Percentiles rank a stretch among this genome's conserved stretches.
Evolutionary conservation across 2,888 invertebrate genomes (phyloP).

Genomic region (Bugulina stolonifera): DNA sequence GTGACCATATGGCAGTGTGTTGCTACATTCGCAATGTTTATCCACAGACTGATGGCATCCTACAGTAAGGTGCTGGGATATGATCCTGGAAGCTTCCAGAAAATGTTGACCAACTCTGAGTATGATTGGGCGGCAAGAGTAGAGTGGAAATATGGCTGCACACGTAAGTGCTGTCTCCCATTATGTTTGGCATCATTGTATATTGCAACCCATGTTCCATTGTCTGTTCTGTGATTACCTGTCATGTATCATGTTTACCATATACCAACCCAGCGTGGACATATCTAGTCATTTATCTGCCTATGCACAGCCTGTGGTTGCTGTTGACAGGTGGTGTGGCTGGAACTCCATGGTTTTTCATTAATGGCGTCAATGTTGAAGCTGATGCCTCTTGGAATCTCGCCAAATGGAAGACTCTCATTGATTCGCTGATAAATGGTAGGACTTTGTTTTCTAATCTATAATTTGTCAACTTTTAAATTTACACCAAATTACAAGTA

Average conservation of each 20-base stretch:
- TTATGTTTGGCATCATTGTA: too few relatives aligned
- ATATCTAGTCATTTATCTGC: too few relatives aligned
- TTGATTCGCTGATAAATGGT: slow-evolving; percentile 34
- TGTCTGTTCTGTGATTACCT: too few relatives aligned
- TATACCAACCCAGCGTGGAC: too few relatives aligned
- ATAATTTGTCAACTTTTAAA: too few relatives aligned
- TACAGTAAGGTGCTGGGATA: not conserved
- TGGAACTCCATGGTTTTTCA: slow-evolving; percentile 38
- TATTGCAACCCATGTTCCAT: too few relatives aligned
- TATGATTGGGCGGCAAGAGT: slow-evolving; percentile 33
- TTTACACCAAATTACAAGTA: not conserved
- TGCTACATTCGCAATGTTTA: too few relatives aligned
- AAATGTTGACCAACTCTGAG: not conserved
- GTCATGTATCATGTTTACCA: too few relatives aligned
- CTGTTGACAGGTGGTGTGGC: slow-evolving; percentile 35
- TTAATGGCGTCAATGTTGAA: slow-evolving; percentile 37
- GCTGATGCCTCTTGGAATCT: slow-evolving; percentile 37
- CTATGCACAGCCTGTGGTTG: too few relatives aligned
- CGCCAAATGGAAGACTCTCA: slow-evolving; percentile 35
- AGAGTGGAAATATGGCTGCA: slow-evolving; percentile 39
- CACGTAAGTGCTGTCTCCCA: slow-evolving; percentile 34
- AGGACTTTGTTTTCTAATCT: slow-evolving; percentile 3
- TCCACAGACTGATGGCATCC: slow-evolving; percentile 4
- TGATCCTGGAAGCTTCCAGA: not conserved
- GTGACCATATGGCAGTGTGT: too few relatives aligned